These are phyloP conservation scores for Brachyistius frenatus DNA, from an alignment of 2,113 vertebrate genomes.

Conservation along the genomic window DNA sequence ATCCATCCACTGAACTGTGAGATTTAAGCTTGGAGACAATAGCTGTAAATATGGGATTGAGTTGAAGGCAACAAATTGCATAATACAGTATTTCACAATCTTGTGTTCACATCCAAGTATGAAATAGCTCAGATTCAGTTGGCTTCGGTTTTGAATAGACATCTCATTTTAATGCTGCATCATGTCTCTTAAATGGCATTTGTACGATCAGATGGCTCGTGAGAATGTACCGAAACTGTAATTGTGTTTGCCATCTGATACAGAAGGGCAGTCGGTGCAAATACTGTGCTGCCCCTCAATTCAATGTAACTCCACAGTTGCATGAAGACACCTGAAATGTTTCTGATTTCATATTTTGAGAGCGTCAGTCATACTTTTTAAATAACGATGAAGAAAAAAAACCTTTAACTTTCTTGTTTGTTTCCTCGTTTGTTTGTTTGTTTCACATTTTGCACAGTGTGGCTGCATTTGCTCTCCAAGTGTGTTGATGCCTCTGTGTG, in stretches of 20 bases:
- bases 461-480: slow-evolving; percentile 55
- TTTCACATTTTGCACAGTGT: slow-evolving; percentile 76
- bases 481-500: slow-evolving; percentile 33
- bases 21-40: slow-evolving; percentile 70
- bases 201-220: slow-evolving; percentile 31
- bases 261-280: slow-evolving; percentile 42
- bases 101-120: slow-evolving; percentile 56
- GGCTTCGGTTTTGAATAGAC: slow-evolving; percentile 29
- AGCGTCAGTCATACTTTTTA: slow-evolving; percentile 35
- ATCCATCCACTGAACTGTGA: slow-evolving; percentile 46
- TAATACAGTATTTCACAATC: slow-evolving; percentile 48
- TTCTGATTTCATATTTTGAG: slow-evolving; percentile 67
- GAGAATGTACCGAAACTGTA: slow-evolving; percentile 54
- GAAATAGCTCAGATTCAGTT: slow-evolving; percentile 21
- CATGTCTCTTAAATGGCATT: slow-evolving; percentile 26
- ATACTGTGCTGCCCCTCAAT: slow-evolving; percentile 47
- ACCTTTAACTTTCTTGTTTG: slow-evolving; percentile 42
- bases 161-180: slow-evolving; percentile 54
- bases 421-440: background rate
- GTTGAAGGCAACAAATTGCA: slow-evolving; percentile 49
- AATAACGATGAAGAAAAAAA: slow-evolving; percentile 20
- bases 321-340: slow-evolving; percentile 63
- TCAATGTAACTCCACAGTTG: slow-evolving; percentile 53
- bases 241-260: slow-evolving; percentile 51
- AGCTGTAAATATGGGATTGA: slow-evolving; percentile 73